Conservation (phyloP, 2,888 invertebrate genomes). For the Amaurobius ferox region DNA sequence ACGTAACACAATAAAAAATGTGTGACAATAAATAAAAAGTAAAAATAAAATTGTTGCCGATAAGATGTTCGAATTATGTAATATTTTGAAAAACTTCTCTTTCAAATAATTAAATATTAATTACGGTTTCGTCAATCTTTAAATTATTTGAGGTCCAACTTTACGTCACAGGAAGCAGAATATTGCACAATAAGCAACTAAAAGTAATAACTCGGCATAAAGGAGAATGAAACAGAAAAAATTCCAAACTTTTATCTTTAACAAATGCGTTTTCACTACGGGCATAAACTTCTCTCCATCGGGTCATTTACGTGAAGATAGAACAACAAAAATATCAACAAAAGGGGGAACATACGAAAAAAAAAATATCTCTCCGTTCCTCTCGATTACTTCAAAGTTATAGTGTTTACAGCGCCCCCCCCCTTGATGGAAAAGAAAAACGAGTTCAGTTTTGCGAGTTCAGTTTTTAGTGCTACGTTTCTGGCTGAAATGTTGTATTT, state of each 20-base stretch:
- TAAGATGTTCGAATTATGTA: too few relatives aligned
- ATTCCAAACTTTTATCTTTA: background rate
- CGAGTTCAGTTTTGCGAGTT: background rate
- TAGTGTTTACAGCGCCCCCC: constrained; percentile 13
- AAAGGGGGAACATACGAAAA: constrained; percentile 1
- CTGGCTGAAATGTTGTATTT: constrained; percentile 10
- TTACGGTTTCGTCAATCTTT: too few relatives aligned
- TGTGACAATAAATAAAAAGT: too few relatives aligned
- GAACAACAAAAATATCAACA: constrained; percentile 4
- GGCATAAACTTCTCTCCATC: constrained; percentile 4
- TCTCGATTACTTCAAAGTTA: constrained; percentile 42
- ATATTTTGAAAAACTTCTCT: too few relatives aligned
- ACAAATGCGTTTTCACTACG: constrained; percentile 5
- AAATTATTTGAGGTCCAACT: too few relatives aligned
- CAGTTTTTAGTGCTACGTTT: background rate
- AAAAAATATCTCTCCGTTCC: constrained; percentile 22
- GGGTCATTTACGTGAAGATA: constrained; percentile 9
- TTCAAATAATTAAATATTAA: too few relatives aligned
- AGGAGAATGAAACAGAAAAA: background rate
- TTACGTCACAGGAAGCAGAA: background rate
- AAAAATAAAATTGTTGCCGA: too few relatives aligned
- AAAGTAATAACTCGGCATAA: background rate
- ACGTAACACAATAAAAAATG: too few relatives aligned
- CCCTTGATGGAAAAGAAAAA: constrained; percentile 4
- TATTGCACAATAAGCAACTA: background rate